Base-by-base conservation (phyloP, 2,888 invertebrate genomes). In the Clanis bilineata region DNA sequence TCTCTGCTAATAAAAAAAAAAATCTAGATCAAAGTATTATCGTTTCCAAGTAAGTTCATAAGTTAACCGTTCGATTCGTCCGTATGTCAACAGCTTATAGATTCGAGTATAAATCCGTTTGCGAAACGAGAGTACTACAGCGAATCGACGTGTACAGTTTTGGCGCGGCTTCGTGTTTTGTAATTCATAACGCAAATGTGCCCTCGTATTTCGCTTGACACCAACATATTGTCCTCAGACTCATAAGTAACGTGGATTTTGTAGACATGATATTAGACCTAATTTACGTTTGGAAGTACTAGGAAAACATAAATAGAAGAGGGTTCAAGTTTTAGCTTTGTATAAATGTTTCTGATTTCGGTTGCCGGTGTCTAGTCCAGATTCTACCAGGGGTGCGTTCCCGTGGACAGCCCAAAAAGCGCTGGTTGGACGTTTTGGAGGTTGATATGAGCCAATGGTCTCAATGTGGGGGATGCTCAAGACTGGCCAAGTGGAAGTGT, bases 51-150 rank as follows among this genome's bases (percentile, higher is more conserved):
- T n/a, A 38, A 51, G 7, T 28, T 21, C n/a, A n/a, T n/a, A n/a
- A 7, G 23, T 28, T 39, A 39, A 38, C 36, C 36, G 12, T 38
- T 32, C 18, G 23, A 51, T 51, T 28, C 47, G 60, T 63, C 79
- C 62, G 80, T 86, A 68, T 79, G 76, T 79, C 72, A 64, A 66
- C 68, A 74, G 63, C 62, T 66, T 79, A 79, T 79, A 76, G 81
- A 81, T 82, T 76, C 77, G 70, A 76, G 75, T 80, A 85, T 88
- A 88, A 87, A 88, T 87, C 83, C 85, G 83, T 79, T 83, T 78
- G 76, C 76, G 77, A 83, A 84, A 82, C 77, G 80, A 77, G 78
- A 83, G 80, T 78, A 77, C 76, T 74, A 77, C 77, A 73, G 69
- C 71, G 77, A 80, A 80, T 77, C 80, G 79, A 80, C 72, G 82